These are phyloP conservation scores for Cyanoderma ruficeps DNA, from an alignment of 2,113 vertebrate genomes.

Conservation along the genomic window DNA sequence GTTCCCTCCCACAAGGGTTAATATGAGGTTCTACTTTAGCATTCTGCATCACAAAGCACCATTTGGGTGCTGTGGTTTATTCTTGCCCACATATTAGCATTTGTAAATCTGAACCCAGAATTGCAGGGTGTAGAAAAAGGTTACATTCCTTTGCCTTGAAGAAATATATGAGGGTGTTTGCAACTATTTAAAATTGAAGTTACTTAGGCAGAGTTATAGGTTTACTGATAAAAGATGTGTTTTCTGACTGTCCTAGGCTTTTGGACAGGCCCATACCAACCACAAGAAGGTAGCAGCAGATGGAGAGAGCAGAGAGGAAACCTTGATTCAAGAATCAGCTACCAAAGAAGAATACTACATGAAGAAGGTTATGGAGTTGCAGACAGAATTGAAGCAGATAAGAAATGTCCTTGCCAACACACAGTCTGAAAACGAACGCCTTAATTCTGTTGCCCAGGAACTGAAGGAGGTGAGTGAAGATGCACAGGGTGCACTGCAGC, in stretches of 20 bases:
- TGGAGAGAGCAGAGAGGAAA: conserved; percentile 96
- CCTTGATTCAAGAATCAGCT: conserved; percentile 93
- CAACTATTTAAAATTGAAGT: neutral
- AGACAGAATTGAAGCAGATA: conserved; percentile 91
- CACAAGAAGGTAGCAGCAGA: conserved; percentile 97
- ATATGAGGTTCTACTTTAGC: neutral
- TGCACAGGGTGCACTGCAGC: neutral
- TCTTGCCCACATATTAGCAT: neutral
- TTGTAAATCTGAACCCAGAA: neutral
- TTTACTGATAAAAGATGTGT: neutral
- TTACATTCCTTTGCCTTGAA: neutral
- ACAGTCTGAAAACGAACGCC: conserved; percentile 90
- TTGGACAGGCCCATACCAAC: conserved; percentile 92
- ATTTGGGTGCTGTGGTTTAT: neutral
- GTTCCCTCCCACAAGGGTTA: neutral
- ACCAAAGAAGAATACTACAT: conserved; percentile 96
- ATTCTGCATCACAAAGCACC: neutral
- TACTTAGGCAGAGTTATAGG: neutral
- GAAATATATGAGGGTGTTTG: neutral
- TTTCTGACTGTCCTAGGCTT: conserved; percentile 79
- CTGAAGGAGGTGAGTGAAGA: conserved; percentile 85
- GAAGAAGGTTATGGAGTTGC: conserved; percentile 91
- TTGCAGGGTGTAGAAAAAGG: neutral
- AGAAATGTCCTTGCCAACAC: conserved; percentile 84
- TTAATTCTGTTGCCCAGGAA: conserved; percentile 86